These are phyloP conservation scores for Physeter macrocephalus DNA, from an alignment of 2,113 vertebrate genomes.

Conservation along the genomic window DNA sequence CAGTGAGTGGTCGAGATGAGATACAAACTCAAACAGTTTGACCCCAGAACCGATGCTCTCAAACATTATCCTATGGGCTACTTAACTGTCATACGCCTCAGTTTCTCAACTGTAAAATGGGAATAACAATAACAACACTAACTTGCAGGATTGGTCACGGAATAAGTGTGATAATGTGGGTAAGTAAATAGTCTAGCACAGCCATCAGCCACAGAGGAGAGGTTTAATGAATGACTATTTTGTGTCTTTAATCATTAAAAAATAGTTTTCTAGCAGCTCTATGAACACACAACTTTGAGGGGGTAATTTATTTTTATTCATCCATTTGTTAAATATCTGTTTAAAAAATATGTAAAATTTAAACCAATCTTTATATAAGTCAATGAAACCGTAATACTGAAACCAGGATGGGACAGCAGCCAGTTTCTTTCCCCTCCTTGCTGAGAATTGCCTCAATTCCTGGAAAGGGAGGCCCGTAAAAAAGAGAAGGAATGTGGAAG, in stretches of 20 bases:
- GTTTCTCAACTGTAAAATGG: not conserved
- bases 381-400: not conserved
- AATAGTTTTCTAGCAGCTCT: not conserved
- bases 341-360: not conserved
- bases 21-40: not conserved
- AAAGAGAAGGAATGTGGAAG: not conserved
- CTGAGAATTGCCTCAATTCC: not conserved
- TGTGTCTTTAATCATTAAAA: not conserved
- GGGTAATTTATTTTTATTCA: not conserved
- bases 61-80: too few relatives aligned
- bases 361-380: not conserved
- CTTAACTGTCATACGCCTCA: not conserved
- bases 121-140: accelerated
- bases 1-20: not conserved
- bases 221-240: not conserved
- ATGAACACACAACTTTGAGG: not conserved
- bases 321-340: not conserved
- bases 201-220: accelerated
- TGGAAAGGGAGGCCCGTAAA: not conserved
- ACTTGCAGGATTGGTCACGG: accelerated
- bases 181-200: not conserved
- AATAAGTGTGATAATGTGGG: accelerated
- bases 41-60: not conserved
- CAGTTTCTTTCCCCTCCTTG: not conserved
- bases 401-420: not conserved